Evolutionary conservation across 2,888 invertebrate species (phyloP).

Genomic region (Parasteatoda lunata): DNA sequence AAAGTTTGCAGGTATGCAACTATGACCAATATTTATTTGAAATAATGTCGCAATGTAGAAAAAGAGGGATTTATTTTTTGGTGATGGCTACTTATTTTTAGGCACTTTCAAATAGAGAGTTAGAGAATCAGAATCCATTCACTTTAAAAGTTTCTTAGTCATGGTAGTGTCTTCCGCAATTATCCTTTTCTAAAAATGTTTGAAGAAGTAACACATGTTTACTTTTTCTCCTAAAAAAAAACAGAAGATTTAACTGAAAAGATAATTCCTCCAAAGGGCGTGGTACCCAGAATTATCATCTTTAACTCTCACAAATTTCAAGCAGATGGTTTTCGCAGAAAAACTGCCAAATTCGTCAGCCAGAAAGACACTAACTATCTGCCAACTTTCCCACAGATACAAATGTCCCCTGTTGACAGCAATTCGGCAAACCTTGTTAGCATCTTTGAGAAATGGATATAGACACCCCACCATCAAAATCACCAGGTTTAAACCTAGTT

Average conservation of each 20-base stretch:
- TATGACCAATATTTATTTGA: too few relatives aligned
- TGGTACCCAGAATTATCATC: neutral
- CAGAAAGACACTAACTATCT: conserved; percentile 1
- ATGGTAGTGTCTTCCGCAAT: neutral
- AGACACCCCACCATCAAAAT: neutral
- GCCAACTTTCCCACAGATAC: neutral
- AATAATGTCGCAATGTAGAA: too few relatives aligned
- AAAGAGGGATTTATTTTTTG: too few relatives aligned
- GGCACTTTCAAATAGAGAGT: too few relatives aligned
- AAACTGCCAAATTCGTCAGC: conserved; percentile 18
- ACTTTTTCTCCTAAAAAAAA: neutral
- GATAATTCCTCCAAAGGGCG: neutral
- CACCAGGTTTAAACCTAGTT: neutral
- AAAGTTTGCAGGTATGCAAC: too few relatives aligned
- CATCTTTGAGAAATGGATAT: neutral
- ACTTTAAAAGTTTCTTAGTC: too few relatives aligned
- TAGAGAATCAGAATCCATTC: too few relatives aligned
- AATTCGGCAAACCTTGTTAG: neutral
- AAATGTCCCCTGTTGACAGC: conserved; percentile 4
- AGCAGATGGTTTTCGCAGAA: conserved; percentile 49
- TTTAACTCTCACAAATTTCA: conserved; percentile 14
- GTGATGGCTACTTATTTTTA: too few relatives aligned
- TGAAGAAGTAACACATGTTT: neutral
- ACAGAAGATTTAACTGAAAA: neutral
- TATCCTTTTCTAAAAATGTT: neutral